These are phyloP conservation scores for Chaitophorus viminalis DNA, from an alignment of 2,888 invertebrate species.

Conservation along the genomic window DNA sequence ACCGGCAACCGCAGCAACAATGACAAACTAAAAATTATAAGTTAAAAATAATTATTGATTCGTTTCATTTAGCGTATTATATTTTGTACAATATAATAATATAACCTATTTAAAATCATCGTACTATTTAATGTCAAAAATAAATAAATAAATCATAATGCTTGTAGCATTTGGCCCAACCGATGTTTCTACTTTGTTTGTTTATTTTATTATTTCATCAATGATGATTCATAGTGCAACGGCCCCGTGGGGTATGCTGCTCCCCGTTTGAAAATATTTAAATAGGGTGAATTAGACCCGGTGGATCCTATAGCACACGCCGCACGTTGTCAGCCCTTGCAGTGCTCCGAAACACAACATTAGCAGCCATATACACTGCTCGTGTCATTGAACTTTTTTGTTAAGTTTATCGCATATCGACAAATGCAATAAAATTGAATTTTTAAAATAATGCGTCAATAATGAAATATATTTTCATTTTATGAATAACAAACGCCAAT, in stretches of 20 bases:
- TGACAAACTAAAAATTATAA: not conserved
- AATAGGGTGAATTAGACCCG: conserved; percentile 28
- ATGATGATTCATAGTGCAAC: conserved; percentile 11
- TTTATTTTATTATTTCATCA: not conserved
- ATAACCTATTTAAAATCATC: not conserved
- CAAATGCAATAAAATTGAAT: not conserved
- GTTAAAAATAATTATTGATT: not conserved
- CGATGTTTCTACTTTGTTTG: not conserved
- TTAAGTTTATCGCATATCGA: not conserved
- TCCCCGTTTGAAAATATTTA: conserved; percentile 10
- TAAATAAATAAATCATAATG: not conserved
- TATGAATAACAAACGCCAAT: no score
- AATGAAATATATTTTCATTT: not conserved
- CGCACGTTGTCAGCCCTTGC: not conserved
- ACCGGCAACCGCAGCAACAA: not conserved
- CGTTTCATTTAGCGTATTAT: not conserved
- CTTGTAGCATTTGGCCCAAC: not conserved
- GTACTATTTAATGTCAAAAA: not conserved
- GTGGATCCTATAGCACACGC: not conserved
- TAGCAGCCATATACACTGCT: not conserved
- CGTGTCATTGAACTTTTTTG: conserved; percentile 18
- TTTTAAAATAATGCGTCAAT: not conserved
- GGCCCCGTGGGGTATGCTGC: not conserved
- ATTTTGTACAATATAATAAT: not conserved
- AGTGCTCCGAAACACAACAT: conserved; percentile 15